Evolutionary conservation across 2,113 vertebrate genomes (phyloP), one percentile per base, ranked within the genome.

Genomic region (Caranx ignobilis): DNA sequence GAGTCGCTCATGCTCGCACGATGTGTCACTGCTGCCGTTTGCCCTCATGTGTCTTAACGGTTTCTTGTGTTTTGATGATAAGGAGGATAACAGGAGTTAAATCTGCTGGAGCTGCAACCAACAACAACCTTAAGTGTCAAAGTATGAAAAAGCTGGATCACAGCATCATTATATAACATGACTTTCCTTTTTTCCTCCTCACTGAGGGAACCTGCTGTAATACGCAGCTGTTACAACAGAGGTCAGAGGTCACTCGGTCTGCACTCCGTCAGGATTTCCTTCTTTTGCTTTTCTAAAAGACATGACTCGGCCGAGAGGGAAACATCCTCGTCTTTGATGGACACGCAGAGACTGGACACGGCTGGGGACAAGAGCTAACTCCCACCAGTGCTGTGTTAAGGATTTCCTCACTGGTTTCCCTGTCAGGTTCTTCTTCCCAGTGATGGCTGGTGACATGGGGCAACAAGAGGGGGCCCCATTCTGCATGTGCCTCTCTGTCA

Each of bases 201-300:
- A 43, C 75, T 75, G 55, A 73, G 48, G 64, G 77, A 87, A n/a
- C 60, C 21, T 31, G 73, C 78, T 62, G 15, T 5, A 47, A 66
- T 16, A 21, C 21, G 54, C 87, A 86, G 86, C 88, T 89, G 91
- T 75, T 82, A 60, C 63, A 71, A 57, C 54, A 65, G 3, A 87
- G 88, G 89, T 89, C 45, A 92, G 45, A 87, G 87, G 70, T 85
- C 82, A 86, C 18, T 7, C 64, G 8, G 56, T 59, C 84, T 76
- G 73, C 34, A 41, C 75, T 78, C 75, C 47, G 85, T 87, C 91
- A 91, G 92, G 89, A 92, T 93, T 92, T 93, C 90, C 92, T 88
- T 43, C 75, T 71, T 81, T 80, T 75, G 69, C 73, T 52, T 81
- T 81, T 68, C 21, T 56, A 26, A 77, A 86, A 78, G 47, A 71